These are phyloP conservation scores for Uria lomvia DNA, from an alignment of 2,113 vertebrate genomes.

Conservation along the genomic window DNA sequence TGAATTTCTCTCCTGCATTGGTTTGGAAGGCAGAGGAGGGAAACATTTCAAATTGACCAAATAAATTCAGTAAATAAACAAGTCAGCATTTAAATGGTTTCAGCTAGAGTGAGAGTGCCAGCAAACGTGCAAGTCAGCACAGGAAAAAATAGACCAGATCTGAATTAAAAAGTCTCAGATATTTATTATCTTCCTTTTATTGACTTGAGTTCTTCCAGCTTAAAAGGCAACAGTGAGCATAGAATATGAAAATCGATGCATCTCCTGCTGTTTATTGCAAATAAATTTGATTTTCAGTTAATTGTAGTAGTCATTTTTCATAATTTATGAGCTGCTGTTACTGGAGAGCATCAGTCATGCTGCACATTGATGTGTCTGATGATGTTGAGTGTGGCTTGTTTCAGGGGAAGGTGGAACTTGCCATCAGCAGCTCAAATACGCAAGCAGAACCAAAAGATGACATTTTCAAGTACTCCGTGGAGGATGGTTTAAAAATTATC, in stretches of 20 bases:
- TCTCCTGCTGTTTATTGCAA: constrained; percentile 64
- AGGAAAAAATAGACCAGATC: constrained; percentile 56
- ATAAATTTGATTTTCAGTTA: constrained; percentile 75
- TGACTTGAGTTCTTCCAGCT: constrained; percentile 55
- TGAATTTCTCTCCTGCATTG: constrained; percentile 3
- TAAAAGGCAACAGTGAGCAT: constrained; percentile 51
- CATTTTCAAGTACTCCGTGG: not conserved
- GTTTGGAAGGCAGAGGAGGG: constrained; percentile 35
- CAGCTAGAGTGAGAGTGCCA: constrained; percentile 33
- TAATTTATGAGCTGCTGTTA: constrained; percentile 60
- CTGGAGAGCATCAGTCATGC: not conserved
- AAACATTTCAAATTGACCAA: constrained; percentile 41
- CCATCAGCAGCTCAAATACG: not conserved
- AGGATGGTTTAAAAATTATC: not conserved
- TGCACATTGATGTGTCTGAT: not conserved
- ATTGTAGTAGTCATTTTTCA: constrained; percentile 68
- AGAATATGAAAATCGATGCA: constrained; percentile 69
- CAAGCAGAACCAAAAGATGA: not conserved
- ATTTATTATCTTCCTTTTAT: constrained; percentile 59
- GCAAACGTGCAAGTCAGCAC: constrained; percentile 43
- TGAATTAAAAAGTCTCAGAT: constrained; percentile 49
- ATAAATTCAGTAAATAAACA: constrained; percentile 55
- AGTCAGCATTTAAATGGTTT: constrained; percentile 56
- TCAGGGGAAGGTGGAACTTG: not conserved
- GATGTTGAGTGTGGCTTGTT: not conserved